phyloP scores from a whole-genome alignment of 2,888 invertebrate genomes.

The Drosophila ezoana region DNA sequence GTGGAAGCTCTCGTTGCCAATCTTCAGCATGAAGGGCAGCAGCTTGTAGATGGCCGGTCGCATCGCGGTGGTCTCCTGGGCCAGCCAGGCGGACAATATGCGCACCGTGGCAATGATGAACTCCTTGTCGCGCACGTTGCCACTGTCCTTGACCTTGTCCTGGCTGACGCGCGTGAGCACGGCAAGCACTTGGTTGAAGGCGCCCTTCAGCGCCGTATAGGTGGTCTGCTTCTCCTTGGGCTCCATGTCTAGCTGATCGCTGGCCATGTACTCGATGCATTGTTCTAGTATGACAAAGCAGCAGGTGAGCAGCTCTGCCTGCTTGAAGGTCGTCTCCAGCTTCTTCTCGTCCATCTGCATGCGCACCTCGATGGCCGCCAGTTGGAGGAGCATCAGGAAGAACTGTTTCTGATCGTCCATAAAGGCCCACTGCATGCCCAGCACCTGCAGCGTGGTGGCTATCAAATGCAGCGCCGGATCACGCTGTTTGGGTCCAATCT shows the following conservation, averaged over 20 bases:
- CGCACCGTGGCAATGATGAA: slow-evolving; percentile 94
- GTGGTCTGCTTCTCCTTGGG: slow-evolving; percentile 96
- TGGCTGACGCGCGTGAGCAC: slow-evolving; percentile 90
- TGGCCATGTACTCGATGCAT: slow-evolving; percentile 91
- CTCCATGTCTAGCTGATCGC: slow-evolving; percentile 93
- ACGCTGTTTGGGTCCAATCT: slow-evolving; percentile 94
- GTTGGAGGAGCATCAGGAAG: slow-evolving; percentile 93
- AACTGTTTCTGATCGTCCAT: slow-evolving; percentile 92
- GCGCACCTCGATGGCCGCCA: slow-evolving; percentile 96
- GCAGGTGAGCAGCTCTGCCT: slow-evolving; percentile 91
- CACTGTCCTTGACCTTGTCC: slow-evolving; percentile 90
- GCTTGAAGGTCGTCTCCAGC: slow-evolving; percentile 91
- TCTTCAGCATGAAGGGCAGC: slow-evolving; percentile 91
- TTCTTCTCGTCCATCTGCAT: slow-evolving; percentile 96
- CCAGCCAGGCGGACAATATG: slow-evolving; percentile 94
- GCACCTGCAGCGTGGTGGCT: slow-evolving; percentile 91
- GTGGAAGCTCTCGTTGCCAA: slow-evolving; percentile 93
- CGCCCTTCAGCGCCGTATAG: slow-evolving; percentile 95
- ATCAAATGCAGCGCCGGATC: slow-evolving; percentile 95
- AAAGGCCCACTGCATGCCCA: slow-evolving; percentile 94
- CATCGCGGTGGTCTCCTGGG: slow-evolving; percentile 95
- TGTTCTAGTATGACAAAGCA: slow-evolving; percentile 93
- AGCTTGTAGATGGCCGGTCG: slow-evolving; percentile 92
- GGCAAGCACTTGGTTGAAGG: slow-evolving; percentile 92
- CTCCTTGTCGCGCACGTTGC: slow-evolving; percentile 89